phyloP scores from a whole-genome alignment of 2,888 invertebrate species.

The Hymenopus coronatus region DNA sequence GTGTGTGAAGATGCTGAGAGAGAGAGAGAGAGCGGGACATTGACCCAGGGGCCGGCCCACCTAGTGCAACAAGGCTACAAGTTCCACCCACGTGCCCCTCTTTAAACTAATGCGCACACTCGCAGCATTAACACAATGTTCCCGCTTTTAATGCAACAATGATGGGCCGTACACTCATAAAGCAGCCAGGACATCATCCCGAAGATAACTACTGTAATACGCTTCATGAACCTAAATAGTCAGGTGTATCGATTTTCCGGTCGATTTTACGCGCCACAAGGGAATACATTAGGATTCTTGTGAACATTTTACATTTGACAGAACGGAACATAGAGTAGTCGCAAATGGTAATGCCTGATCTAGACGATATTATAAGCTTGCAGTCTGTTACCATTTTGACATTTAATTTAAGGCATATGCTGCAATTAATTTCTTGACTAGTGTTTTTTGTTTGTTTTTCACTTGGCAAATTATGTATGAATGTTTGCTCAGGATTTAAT shows the following conservation, averaged over 20 bases:
- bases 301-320: too few relatives aligned
- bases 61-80: background rate
- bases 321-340: too few relatives aligned
- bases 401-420: too few relatives aligned
- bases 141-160: background rate
- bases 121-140: background rate
- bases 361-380: too few relatives aligned
- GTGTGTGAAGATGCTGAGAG: background rate
- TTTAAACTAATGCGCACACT: background rate
- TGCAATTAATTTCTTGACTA: too few relatives aligned
- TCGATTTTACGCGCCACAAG: background rate
- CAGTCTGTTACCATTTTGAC: too few relatives aligned
- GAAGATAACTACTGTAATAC: background rate
- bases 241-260: background rate
- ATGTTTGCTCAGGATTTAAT: too few relatives aligned
- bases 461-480: too few relatives aligned
- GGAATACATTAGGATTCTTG: too few relatives aligned
- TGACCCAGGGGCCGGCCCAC: background rate
- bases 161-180: background rate
- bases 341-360: too few relatives aligned
- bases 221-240: background rate
- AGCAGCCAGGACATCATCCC: background rate
- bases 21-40: background rate
- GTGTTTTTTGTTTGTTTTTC: too few relatives aligned
- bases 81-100: background rate